Conservation (phyloP, 1,140 invertebrate species). For the Phthorimaea operculella region DNA sequence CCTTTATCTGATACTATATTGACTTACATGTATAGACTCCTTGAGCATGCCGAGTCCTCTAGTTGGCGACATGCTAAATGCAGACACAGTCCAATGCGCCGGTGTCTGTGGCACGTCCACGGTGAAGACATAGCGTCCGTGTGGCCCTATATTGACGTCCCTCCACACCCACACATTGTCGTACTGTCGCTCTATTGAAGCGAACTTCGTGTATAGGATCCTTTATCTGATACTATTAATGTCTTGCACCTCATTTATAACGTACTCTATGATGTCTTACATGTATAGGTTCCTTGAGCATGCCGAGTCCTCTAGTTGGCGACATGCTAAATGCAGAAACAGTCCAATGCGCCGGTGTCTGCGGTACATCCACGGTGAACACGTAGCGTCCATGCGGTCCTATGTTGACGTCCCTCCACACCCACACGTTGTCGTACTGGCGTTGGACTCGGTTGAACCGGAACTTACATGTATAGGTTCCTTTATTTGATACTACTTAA, state of each 20-base stretch:
- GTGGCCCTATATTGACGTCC: constrained; percentile 95
- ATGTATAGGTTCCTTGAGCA: constrained; percentile 81
- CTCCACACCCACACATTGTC: too few species aligned
- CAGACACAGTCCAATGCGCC: constrained; percentile 92
- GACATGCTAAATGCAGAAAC: constrained; percentile 93
- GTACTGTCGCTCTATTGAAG: constrained; percentile 90
- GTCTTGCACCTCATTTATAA: too few species aligned
- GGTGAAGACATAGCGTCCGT: constrained; percentile 88
- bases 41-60: constrained; percentile 88
- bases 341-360: constrained; percentile 90
- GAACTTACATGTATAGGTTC: too few species aligned
- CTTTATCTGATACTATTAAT: too few species aligned
- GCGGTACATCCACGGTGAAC: constrained; percentile 89
- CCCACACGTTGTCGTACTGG: constrained; percentile 94
- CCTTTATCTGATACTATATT: too few species aligned
- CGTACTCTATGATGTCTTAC: too few species aligned
- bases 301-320: constrained; percentile 84
- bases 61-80: constrained; percentile 88
- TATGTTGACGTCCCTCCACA: constrained; percentile 95
- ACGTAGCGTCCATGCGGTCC: constrained; percentile 89
- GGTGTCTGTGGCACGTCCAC: constrained; percentile 85
- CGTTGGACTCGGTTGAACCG: constrained; percentile 88
- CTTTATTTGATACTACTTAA: too few species aligned
- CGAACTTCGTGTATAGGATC: too few species aligned
- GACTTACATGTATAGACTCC: constrained; percentile 76